Evolutionary conservation across 2,797 vertebrate genomes (phyloP).

Genomic region (Phyllotis vaccarum): DNA sequence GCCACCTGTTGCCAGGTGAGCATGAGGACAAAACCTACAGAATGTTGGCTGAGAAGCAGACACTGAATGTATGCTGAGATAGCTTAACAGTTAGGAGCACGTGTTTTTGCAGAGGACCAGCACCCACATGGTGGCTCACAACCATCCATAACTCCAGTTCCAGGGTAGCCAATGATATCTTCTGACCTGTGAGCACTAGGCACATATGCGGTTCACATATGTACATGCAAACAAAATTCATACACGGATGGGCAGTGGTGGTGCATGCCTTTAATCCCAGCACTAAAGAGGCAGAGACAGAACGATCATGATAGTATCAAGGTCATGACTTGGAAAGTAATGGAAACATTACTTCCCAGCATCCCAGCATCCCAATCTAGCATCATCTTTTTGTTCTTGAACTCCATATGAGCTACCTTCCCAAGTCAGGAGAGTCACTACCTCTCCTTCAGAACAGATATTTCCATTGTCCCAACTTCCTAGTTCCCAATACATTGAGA

Average conservation of each 20-base stretch:
- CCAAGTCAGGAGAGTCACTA: background rate
- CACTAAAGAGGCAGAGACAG: background rate
- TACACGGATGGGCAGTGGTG: background rate
- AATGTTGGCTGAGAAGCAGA: background rate
- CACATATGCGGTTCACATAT: background rate
- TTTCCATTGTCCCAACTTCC: background rate
- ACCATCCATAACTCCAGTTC: background rate
- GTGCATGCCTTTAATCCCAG: background rate
- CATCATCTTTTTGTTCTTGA: background rate
- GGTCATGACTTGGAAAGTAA: background rate
- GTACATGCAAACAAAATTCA: background rate
- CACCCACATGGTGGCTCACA: background rate
- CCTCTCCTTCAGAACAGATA: constrained; percentile 15
- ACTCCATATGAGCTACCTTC: background rate
- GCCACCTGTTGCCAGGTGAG: background rate
- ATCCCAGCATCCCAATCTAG: background rate
- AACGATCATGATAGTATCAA: background rate
- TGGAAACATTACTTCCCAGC: background rate
- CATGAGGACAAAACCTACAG: background rate
- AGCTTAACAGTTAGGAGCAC: background rate
- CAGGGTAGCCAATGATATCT: no score
- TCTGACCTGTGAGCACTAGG: background rate
- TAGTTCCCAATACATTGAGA: background rate
- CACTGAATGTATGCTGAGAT: background rate
- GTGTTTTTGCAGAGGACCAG: no score